These are phyloP conservation scores for Drosophila pandora DNA, from an alignment of 1,140 invertebrate genomes.

Conservation along the genomic window DNA sequence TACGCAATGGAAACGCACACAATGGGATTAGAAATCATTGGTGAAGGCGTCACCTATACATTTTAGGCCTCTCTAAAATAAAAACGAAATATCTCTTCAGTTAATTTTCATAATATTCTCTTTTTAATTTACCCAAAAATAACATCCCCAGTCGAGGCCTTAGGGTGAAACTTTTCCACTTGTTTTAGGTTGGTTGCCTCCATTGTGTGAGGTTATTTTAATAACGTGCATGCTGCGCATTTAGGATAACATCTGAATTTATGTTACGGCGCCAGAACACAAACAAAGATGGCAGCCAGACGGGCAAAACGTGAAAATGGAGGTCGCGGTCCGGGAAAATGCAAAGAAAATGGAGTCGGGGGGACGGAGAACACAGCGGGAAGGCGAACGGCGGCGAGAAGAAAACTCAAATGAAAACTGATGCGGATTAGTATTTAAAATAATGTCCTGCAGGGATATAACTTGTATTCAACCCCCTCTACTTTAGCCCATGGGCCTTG, in stretches of 20 bases:
- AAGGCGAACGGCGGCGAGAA: constrained; percentile 3
- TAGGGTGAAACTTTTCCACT: background rate
- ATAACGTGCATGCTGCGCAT: constrained; percentile 81
- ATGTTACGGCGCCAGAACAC: constrained; percentile 66
- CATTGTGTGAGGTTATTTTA: constrained; percentile 66
- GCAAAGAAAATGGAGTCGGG: constrained; percentile 1
- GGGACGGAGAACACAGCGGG: background rate
- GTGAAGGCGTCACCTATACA: too few species aligned
- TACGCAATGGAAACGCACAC: background rate
- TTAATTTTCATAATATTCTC: too few species aligned
- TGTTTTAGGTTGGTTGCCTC: constrained; percentile 45
- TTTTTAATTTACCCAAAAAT: too few species aligned
- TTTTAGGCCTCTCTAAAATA: too few species aligned
- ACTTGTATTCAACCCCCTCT: constrained; percentile 59
- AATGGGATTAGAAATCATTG: too few species aligned
- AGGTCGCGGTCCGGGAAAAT: constrained; percentile 10
- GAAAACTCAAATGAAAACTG: constrained; percentile 81
- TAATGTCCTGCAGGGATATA: constrained; percentile 84
- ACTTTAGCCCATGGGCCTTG: constrained; percentile 40
- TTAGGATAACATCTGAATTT: constrained; percentile 83
- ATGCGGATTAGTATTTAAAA: constrained; percentile 84
- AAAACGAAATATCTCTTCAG: too few species aligned
- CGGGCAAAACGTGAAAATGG: constrained; percentile 48
- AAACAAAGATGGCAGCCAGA: constrained; percentile 76
- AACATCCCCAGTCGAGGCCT: background rate